Base-by-base conservation (phyloP, 2,888 invertebrate genomes). In the Sisyra nigra region DNA sequence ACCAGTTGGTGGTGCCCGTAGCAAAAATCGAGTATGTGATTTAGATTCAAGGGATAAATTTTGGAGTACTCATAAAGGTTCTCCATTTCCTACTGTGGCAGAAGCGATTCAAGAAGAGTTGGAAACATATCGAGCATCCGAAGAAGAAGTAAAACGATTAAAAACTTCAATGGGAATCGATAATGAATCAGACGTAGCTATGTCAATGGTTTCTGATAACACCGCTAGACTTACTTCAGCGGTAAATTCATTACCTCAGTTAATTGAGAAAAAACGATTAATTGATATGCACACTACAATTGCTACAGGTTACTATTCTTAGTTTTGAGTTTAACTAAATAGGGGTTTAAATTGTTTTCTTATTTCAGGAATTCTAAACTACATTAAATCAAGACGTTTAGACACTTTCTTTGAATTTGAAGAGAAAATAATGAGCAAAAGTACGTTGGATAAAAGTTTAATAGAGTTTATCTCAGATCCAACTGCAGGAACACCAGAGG, bases 281-380 rank as follows among this genome's bases (percentile, higher is more conserved):
- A 93, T 99, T 52, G 98, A 98, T 58, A 91, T 96, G 87, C 98
- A 99, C 60, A 98, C 94, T 17, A 96, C 93, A 50, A 84, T 98
- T 48, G 98, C 98, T 3, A 98, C 97, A 64, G 79, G 82, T 76
- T 58, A 52, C 42, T 43, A 10, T 31, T 45, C 3, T 36, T 14
- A 19, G 13, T 36, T 19, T 32, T n/a, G n/a, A n/a, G 33, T n/a
- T n/a, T n/a, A n/a, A n/a, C n/a, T n/a, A 19, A 15, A 39, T 9
- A 29, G 36, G 18, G 18, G 14, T 38, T 41, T 31, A n/a, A 11
- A 32, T 11, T n/a, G n/a, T n/a, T n/a, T n/a, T n/a, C n/a, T n/a
- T n/a, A 11, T 57, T 62, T 4, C 57, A 69, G 80, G 80, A 9
- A 82, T 89, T 51, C 63, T 89, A 45, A 86, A 87, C 62, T 73